Evolutionary conservation across 2,113 vertebrate genomes (phyloP), one percentile per base, ranked within the genome.

Genomic region (Hirundichthys speculiger): DNA sequence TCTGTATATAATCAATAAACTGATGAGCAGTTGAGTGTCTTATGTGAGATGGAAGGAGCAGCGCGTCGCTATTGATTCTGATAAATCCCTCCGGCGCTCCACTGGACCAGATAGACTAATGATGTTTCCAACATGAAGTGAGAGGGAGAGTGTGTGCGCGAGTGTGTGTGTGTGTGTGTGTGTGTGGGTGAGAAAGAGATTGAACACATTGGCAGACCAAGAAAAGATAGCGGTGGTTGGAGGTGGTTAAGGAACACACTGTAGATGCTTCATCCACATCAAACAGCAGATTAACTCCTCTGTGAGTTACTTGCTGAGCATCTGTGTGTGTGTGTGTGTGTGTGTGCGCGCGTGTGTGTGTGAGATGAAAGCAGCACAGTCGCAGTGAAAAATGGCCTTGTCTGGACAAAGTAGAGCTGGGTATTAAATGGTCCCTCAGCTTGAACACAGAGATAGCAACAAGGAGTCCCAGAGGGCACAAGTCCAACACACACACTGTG

Each of bases 221-320:
- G 55, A 39, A 43, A 18, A 58, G 41, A 45, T 45, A 25, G 13
- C n/a, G 56, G 18, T n/a, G 22, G 8, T 14, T 13, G 55, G 12
- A 13, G 40, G 22, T 12, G 43, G 43, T 25, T 47, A 18, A 48
- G 16, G 43, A 18, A 45, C n/a, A 58, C 55, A 42, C 53, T 22
- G 40, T 13, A 57, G 40, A 25, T 38, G 25, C 54, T 42, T 56
- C 38, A 20, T 59, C 57, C 57, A 60, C 25, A 60, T 60, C 57
- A 51, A 42, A 42, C 60, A 52, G 60, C 60, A 63, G n/a, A 63
- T 63, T 16, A 63, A 52, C 38, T 42, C 34, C 34, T 63, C 60
- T 25, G 42, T 21, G 39, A 51, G 21, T 15, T 38, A 13, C 9
- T 46, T 12, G n/a, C 27, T 21, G n/a, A 30, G 42, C 24, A 27